phyloP scores from a whole-genome alignment of 1,140 invertebrate genomes.

The Lysiphlebus fabarum region DNA sequence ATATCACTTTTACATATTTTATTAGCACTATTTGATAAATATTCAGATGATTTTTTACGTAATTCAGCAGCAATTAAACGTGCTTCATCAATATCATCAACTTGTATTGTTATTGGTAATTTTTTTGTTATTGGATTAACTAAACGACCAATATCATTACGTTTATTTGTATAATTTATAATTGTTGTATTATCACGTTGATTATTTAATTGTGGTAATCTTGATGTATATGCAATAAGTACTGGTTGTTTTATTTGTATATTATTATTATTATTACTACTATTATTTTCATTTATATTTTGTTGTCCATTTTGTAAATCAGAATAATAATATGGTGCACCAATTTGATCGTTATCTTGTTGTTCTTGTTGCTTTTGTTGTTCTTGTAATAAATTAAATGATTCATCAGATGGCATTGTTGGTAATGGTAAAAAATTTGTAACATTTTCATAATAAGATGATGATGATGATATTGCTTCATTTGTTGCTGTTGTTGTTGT shows the following conservation, averaged over 20 bases:
- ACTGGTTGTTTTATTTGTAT: conserved; percentile 33
- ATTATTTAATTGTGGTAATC: conserved; percentile 64
- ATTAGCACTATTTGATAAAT: conserved; percentile 55
- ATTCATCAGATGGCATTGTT: too few species aligned
- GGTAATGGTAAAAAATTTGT: conserved; percentile 41
- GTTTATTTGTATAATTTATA: conserved; percentile 60
- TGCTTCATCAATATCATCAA: conserved; percentile 52
- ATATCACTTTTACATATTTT: conserved; percentile 48
- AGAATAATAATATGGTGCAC: conserved; percentile 83
- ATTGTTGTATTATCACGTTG: conserved; percentile 56
- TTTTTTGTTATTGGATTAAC: conserved; percentile 67
- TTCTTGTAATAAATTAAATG: not conserved
- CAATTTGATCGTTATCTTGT: conserved; percentile 36
- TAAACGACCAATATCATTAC: conserved; percentile 71
- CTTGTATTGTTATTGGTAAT: conserved; percentile 44
- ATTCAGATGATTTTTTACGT: conserved; percentile 65
- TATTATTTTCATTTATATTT: conserved; percentile 9
- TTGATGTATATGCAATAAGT: conserved; percentile 35
- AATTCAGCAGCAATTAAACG: conserved; percentile 62
- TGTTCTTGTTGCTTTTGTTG: conserved; percentile 8
- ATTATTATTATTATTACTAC: too few species aligned
- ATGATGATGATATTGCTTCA: conserved; percentile 48
- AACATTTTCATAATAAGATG: conserved; percentile 49
- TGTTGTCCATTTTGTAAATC: conserved; percentile 58
- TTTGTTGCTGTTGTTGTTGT: conserved; percentile 42